phyloP scores from a whole-genome alignment of 1,140 invertebrate genomes.

The Zaprionus gabonicus region DNA sequence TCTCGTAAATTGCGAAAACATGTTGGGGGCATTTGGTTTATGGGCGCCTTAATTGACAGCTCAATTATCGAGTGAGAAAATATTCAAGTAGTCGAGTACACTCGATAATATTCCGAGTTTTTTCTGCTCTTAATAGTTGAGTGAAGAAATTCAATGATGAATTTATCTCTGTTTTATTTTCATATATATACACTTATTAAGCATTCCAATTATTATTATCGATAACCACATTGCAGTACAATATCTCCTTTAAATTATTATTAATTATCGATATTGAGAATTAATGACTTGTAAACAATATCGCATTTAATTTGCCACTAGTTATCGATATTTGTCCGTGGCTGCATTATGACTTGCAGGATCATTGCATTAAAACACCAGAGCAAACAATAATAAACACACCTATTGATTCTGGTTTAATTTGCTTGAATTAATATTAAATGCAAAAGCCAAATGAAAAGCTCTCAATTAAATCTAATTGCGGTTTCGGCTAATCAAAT shows the following conservation, averaged over 20 bases:
- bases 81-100: neutral
- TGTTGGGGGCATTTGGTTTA: conserved; percentile 11
- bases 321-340: neutral
- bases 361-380: neutral
- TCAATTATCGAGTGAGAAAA: conserved; percentile 12
- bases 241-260: no score
- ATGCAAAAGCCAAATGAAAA: neutral
- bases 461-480: neutral
- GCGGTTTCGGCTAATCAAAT: conserved; percentile 7
- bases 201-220: no score
- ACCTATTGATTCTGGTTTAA: neutral
- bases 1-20: conserved; percentile 2
- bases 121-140: neutral
- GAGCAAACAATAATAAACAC: neutral
- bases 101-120: no score
- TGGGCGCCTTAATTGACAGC: neutral
- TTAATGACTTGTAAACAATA: no score
- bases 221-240: no score
- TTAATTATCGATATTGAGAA: no score
- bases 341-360: neutral
- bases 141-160: no score
- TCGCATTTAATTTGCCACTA: no score
- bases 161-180: no score
- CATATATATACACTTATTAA: no score
- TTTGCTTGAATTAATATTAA: neutral